A percentile compares a stretch with the other conserved stretches of the same genome.
These are phyloP conservation scores for Rhombomys opimus DNA, from an alignment of 2,113 vertebrate genomes.

Conservation along the genomic window DNA sequence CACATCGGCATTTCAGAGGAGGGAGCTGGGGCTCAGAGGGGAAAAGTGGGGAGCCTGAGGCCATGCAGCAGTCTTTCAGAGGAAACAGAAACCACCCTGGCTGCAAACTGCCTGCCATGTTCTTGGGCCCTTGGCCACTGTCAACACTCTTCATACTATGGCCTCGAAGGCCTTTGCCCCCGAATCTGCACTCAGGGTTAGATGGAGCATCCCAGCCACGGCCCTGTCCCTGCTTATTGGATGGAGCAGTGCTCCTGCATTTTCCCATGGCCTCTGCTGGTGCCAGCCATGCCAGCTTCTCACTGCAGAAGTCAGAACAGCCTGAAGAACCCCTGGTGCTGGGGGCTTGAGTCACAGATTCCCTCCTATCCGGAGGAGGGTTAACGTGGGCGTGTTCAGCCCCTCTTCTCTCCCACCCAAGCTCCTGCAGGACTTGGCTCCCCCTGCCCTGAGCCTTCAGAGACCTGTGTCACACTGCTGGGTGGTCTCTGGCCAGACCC, in stretches of 20 bases:
- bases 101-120: neutral
- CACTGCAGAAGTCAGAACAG: neutral
- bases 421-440: neutral
- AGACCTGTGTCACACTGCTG: neutral
- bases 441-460: neutral
- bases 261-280: accelerated
- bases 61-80: neutral
- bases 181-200: neutral
- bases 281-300: neutral
- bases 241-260: accelerated
- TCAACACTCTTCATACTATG: accelerated
- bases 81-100: neutral
- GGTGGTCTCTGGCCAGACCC: neutral
- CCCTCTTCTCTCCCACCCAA: neutral
- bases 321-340: neutral
- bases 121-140: accelerated
- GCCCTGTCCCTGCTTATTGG: neutral
- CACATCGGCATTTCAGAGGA: neutral
- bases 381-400: neutral
- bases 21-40: neutral
- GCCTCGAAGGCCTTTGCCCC: neutral
- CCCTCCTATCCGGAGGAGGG: neutral
- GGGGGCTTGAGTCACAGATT: neutral
- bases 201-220: no score
- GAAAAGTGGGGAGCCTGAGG: neutral